A percentile compares a stretch with the other conserved stretches of the same genome.
phyloP scores from a whole-genome alignment of 1,140 invertebrate species.

The Brachionus koreanus region DNA sequence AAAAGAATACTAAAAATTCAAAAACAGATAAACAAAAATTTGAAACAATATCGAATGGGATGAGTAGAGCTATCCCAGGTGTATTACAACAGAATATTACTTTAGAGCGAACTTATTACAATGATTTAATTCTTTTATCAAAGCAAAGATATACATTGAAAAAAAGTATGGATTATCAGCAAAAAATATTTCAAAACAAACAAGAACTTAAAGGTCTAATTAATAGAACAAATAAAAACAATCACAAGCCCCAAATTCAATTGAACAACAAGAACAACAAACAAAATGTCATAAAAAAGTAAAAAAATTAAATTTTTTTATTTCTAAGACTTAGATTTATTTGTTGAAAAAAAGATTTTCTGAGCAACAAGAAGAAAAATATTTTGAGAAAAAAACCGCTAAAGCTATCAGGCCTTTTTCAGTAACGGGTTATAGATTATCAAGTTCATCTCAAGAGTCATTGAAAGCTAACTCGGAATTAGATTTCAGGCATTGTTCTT shows the following conservation, averaged over 20 bases:
- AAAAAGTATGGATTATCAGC: neutral
- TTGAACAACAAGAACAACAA: neutral
- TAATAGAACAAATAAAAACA: neutral
- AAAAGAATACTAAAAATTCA: neutral
- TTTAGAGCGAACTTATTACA: neutral
- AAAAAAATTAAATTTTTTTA: neutral
- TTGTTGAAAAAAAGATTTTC: neutral
- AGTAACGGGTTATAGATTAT: neutral
- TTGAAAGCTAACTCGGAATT: neutral
- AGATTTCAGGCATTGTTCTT: neutral
- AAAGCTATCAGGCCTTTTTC: neutral
- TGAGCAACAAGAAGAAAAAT: neutral
- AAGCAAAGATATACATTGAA: neutral
- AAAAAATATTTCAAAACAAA: constrained; percentile 3
- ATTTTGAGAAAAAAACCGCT: neutral
- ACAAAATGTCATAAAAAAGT: neutral
- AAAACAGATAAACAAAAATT: neutral
- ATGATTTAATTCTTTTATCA: constrained; percentile 7
- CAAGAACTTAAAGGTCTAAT: constrained; percentile 11
- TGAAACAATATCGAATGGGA: neutral
- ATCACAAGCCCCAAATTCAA: neutral
- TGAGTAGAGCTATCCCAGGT: constrained; percentile 20
- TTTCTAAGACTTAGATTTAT: neutral
- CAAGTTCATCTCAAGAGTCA: neutral
- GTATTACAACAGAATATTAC: constrained; percentile 31